Conservation (phyloP, 35 echinoderm and acorn worm species). For the Lytechinus pictus region DNA sequence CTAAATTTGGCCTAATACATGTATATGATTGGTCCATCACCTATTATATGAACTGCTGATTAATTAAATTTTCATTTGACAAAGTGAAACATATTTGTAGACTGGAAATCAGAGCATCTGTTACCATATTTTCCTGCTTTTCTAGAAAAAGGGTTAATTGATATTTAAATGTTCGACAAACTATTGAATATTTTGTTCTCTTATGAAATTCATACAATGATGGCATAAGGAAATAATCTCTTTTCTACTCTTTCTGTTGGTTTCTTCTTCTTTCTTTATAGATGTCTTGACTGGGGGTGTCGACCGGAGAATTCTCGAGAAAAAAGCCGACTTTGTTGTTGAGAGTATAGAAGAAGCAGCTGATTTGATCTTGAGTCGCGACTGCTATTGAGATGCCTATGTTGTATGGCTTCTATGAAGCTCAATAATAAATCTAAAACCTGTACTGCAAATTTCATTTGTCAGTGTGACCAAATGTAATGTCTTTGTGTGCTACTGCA, state of each 20-base stretch:
- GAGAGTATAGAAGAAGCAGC: conserved; percentile 58
- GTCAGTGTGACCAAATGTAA: background rate
- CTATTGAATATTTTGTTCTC: background rate
- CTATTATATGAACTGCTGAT: too few relatives aligned
- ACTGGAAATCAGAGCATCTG: too few relatives aligned
- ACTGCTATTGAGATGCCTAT: background rate
- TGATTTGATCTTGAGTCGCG: conserved; percentile 13
- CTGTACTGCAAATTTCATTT: background rate
- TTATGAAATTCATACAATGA: background rate
- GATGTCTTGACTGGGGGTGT: conserved; percentile 74
- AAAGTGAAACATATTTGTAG: too few relatives aligned
- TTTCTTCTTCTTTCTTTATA: conserved; percentile 57
- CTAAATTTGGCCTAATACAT: too few relatives aligned
- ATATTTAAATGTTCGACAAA: too few relatives aligned
- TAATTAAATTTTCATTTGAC: too few relatives aligned
- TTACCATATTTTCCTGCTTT: too few relatives aligned
- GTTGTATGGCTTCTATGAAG: conserved; percentile 21
- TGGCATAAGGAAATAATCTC: background rate
- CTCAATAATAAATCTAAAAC: background rate
- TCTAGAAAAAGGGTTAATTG: too few relatives aligned
- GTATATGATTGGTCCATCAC: too few relatives aligned
- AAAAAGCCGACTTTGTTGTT: conserved; percentile 55
- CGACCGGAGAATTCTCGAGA: conserved; percentile 32
- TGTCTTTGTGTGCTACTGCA: background rate
- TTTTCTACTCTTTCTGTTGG: background rate